Percentiles rank a stretch among this genome's conserved stretches.
These are phyloP conservation scores for Spodoptera picta DNA, from an alignment of 2,888 invertebrate genomes.

Conservation along the genomic window DNA sequence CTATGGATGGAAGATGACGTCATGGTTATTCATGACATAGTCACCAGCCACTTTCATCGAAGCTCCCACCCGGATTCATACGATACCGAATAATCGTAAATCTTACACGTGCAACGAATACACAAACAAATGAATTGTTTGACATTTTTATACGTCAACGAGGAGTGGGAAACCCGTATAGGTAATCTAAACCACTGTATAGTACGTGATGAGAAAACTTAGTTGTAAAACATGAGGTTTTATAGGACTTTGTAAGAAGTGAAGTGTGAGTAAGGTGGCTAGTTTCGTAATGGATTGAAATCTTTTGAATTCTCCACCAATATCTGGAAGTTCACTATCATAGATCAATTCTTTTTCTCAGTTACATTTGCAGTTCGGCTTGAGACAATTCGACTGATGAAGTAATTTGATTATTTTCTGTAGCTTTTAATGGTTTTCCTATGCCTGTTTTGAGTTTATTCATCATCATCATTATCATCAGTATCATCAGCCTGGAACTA, in stretches of 20 bases:
- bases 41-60: constrained; percentile 44
- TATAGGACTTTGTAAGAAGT: constrained; percentile 20
- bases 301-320: too few relatives aligned
- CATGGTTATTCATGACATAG: constrained; percentile 30
- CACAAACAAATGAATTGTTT: constrained; percentile 66
- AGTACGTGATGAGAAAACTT: constrained; percentile 81
- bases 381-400: too few relatives aligned
- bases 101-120: constrained; percentile 75
- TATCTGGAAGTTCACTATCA: too few relatives aligned
- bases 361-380: too few relatives aligned
- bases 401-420: too few relatives aligned
- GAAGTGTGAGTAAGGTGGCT: neutral
- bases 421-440: too few relatives aligned
- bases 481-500: too few relatives aligned
- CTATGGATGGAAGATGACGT: constrained; percentile 18
- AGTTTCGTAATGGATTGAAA: neutral
- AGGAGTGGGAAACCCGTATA: constrained; percentile 76
- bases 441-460: too few relatives aligned
- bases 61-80: constrained; percentile 64
- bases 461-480: too few relatives aligned
- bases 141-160: constrained; percentile 59
- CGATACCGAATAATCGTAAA: constrained; percentile 78
- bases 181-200: constrained; percentile 79
- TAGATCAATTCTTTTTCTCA: too few relatives aligned
- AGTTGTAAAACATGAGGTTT: constrained; percentile 54